Base-by-base conservation (phyloP, 2,113 vertebrate species). In the Trogon melanurus region DNA sequence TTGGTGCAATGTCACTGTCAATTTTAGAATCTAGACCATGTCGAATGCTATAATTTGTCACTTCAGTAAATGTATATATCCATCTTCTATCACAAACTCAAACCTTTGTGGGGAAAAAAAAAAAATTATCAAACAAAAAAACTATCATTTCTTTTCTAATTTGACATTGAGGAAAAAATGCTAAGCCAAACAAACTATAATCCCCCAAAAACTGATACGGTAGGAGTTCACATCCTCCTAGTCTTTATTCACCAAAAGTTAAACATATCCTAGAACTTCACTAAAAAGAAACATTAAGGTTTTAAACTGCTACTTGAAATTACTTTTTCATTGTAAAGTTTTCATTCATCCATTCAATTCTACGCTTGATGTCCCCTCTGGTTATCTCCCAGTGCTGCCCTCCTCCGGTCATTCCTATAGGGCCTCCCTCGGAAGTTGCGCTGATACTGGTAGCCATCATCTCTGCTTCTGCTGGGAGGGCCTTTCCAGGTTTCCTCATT, bases 401-500 rank as follows among this genome's bases (percentile, higher is more conserved):
- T 95, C 93, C 98, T 97, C 87, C 98, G 96, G 45, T 98, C 98
- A 1, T 97, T 97, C 45, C 98, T 95, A 4, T 95, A 98, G 0
- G 97, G 98, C 82, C 98, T 97, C 11, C 98, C 98, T 86, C 98
- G 88, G 6, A 76, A 95, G 74, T 93, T 97, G 1, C 98, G 98
- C 71, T 97, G 97, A 79, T 97, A 97, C 48, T 98, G 98, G 82
- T 95, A 98, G 21, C 97, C 92, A 1, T 98, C 98, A 2, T 98
- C 98, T 75, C 98, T 98, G 89, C 87, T 89, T 84, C 98, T 95
- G 92, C 79, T n/a, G 1, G 97, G 85, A 22, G 95, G 95, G 36
- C 97, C 98, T 81, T 98, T 98, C 98, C 98, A 98, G 78, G 95
- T 88, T 34, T 98, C 98, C 87, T 98, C 98, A 0, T 95, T 96